Percentiles rank a stretch among this genome's conserved stretches.
These are phyloP conservation scores for Sylvicola fuscatus DNA, from an alignment of 2,888 invertebrate genomes.

Conservation along the genomic window DNA sequence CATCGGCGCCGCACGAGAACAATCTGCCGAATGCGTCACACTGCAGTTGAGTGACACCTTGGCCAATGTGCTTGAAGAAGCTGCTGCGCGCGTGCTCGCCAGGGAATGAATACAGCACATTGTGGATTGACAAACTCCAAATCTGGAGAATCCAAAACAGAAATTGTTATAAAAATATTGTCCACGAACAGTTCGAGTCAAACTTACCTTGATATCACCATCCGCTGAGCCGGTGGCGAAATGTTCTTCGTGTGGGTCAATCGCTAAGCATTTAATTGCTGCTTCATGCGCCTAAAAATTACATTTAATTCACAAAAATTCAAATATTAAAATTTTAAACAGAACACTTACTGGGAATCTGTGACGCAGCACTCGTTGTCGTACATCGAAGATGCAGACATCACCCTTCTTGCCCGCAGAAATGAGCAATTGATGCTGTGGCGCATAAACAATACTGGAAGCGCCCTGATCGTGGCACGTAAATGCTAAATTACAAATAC, in stretches of 20 bases:
- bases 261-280: conserved; percentile 82
- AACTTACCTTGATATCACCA: conserved; percentile 67
- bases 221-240: conserved; percentile 91
- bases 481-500: conserved; percentile 42
- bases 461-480: conserved; percentile 89
- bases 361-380: conserved; percentile 71
- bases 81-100: conserved; percentile 91
- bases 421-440: conserved; percentile 81
- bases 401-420: conserved; percentile 96
- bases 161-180: conserved; percentile 8
- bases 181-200: conserved; percentile 1
- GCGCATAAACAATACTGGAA: conserved; percentile 74
- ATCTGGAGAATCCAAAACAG: conserved; percentile 60
- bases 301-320: not conserved
- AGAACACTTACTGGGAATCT: conserved; percentile 35
- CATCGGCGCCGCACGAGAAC: conserved; percentile 97
- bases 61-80: conserved; percentile 94
- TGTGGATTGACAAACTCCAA: conserved; percentile 80
- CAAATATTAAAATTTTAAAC: no score
- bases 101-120: conserved; percentile 67
- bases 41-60: conserved; percentile 89
- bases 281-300: conserved; percentile 63
- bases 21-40: conserved; percentile 75
- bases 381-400: conserved; percentile 87
- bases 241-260: conserved; percentile 88